A percentile compares a stretch with the other conserved stretches of the same genome.
phyloP scores from a whole-genome alignment of 1,140 invertebrate genomes.

The Drosophila jambulina region DNA sequence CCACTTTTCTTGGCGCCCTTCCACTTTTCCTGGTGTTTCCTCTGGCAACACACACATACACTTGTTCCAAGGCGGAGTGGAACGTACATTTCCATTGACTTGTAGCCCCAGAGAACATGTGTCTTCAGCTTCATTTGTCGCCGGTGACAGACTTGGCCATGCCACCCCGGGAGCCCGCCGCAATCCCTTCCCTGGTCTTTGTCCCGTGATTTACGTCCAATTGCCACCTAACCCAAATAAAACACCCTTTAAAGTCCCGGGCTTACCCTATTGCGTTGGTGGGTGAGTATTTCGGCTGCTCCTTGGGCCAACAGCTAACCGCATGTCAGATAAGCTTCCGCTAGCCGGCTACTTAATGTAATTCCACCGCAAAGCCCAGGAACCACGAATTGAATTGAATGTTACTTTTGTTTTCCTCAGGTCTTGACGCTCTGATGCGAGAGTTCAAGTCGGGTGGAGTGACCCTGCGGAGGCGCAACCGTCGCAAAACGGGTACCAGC shows the following conservation, averaged over 20 bases:
- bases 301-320: constrained; percentile 54
- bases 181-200: constrained; percentile 25
- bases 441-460: constrained; percentile 83
- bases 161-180: neutral
- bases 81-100: constrained; percentile 64
- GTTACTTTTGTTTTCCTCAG: constrained; percentile 41
- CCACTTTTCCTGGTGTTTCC: constrained; percentile 17
- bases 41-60: constrained; percentile 13
- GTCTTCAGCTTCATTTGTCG: constrained; percentile 74
- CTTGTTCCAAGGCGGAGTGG: neutral
- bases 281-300: constrained; percentile 43
- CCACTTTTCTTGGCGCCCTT: constrained; percentile 61
- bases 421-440: constrained; percentile 85
- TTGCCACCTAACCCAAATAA: constrained; percentile 28
- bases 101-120: constrained; percentile 48
- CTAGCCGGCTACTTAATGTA: constrained; percentile 22
- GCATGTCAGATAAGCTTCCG: constrained; percentile 57
- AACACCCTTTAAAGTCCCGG: constrained; percentile 54
- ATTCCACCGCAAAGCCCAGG: neutral
- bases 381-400: neutral
- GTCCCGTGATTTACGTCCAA: constrained; percentile 63
- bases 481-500: constrained; percentile 75
- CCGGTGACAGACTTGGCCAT: constrained; percentile 56
- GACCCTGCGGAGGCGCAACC: constrained; percentile 76
- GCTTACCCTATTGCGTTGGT: constrained; percentile 42